Base-by-base conservation (phyloP, 2,888 invertebrate genomes). In the Eudasyphora cyanicolor region DNA sequence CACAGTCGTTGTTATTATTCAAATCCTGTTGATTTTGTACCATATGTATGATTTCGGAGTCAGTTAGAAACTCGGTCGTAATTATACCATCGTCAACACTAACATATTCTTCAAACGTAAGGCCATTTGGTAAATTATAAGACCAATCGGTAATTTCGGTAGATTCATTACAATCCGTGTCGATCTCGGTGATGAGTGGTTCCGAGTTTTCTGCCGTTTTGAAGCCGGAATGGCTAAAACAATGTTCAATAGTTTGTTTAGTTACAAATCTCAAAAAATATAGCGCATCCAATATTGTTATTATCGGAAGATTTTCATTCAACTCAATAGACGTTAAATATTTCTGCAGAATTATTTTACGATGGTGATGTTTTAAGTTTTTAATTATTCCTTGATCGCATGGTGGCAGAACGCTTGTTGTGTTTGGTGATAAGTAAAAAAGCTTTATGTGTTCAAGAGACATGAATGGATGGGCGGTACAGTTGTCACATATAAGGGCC, bases 381-480 rank as follows among this genome's bases (percentile, higher is more conserved):
- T 62, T 62, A 35, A 32, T 62, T 2, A 62, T 62, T 8, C 64
- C 35, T n/a, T 64, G 64, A 19, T 64, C 64, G 10, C 64, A 38
- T 8, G 64, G 64, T 19, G 32, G 35, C 10, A 62, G 29, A n/a
- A 57, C 57, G n/a, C 60, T 60, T 29, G 60, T 32, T 29, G 27
- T n/a, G 17, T 60, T 60, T n/a, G 60, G 60, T 27, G 60, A 32
- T 5, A 60, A 32, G 5, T n/a, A 57, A 57, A 12, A 57, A 19
- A 27, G 27, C n/a, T 71, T 17, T 12, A 71, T 21, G 51, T 10
- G 17, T 51, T 57, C 12, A 57, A 27, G 57, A n/a, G n/a, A 5
- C 1, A 17, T 49, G 19, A 3, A 19, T 17, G 49, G 49, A 49
- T 49, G 17, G 6, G 49, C 57, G 10, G 27, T 57, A 21, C 57